These are phyloP conservation scores for Cacajao melanocephalus DNA, from an alignment of 2,797 vertebrate species.

Conservation along the genomic window DNA sequence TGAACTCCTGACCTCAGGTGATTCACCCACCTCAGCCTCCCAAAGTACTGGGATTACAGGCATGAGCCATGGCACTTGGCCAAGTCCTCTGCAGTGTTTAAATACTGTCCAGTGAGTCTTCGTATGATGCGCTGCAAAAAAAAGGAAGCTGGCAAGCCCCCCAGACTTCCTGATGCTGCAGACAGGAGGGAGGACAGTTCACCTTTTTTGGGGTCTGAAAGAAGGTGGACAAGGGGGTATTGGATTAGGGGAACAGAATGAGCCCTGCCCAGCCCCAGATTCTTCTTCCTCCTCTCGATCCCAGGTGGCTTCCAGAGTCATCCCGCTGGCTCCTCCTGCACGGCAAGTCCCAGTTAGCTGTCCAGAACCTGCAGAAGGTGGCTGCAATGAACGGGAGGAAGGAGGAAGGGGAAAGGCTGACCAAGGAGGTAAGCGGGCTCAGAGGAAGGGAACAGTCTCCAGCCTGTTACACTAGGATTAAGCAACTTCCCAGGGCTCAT, in stretches of 20 bases:
- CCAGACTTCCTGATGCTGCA: background rate
- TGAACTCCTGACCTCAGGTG: background rate
- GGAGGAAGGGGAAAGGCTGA: slow-evolving; percentile 73
- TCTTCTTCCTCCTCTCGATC: background rate
- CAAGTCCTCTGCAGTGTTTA: background rate
- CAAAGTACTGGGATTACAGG: background rate
- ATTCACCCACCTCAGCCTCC: background rate
- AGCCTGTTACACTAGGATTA: no score
- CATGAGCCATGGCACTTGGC: background rate
- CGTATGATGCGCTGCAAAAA: background rate
- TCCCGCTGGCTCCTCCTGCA: slow-evolving; percentile 91
- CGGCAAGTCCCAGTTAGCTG: slow-evolving; percentile 84
- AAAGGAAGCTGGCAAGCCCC: rapidly evolving
- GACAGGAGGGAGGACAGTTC: background rate
- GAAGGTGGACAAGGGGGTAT: rapidly evolving
- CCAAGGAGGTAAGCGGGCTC: slow-evolving; percentile 48
- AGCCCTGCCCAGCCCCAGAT: background rate
- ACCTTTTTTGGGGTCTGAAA: background rate
- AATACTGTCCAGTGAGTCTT: background rate
- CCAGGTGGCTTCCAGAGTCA: slow-evolving; percentile 92
- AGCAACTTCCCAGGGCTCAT: background rate
- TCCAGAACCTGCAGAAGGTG: slow-evolving; percentile 87
- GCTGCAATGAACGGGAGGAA: slow-evolving; percentile 85
- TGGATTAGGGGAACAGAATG: background rate
- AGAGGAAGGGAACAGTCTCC: background rate